phyloP scores from a whole-genome alignment of 2,888 invertebrate genomes.

The Eilema depressum region DNA sequence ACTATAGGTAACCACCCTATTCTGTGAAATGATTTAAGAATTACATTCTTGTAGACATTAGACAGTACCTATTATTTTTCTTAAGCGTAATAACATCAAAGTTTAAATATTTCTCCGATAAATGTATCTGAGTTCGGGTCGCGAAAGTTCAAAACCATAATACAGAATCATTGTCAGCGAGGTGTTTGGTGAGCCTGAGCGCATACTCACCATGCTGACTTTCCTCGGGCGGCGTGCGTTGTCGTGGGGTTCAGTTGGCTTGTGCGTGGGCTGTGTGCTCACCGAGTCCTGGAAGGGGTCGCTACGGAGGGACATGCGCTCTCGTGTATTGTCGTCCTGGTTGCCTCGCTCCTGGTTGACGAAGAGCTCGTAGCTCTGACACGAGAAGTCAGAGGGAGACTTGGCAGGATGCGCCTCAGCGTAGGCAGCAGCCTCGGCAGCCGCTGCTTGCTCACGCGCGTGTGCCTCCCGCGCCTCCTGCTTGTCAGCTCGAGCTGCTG shows the following conservation, averaged over 20 bases:
- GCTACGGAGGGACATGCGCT: conserved; percentile 96
- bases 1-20: background rate
- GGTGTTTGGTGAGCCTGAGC: conserved; percentile 62
- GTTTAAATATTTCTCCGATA: background rate
- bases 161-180: conserved; percentile 76
- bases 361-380: conserved; percentile 96
- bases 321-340: conserved; percentile 95
- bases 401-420: conserved; percentile 91
- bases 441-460: conserved; percentile 88
- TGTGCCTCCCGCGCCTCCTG: conserved; percentile 87
- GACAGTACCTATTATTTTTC: background rate
- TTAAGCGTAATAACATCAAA: background rate
- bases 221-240: conserved; percentile 89
- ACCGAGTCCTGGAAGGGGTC: conserved; percentile 95
- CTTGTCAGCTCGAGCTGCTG: conserved; percentile 89
- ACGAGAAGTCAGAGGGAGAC: conserved; percentile 96
- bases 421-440: conserved; percentile 89
- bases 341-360: conserved; percentile 95
- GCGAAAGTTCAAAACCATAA: conserved; percentile 21
- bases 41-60: background rate
- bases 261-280: conserved; percentile 92
- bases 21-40: background rate
- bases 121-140: background rate
- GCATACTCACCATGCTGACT: conserved; percentile 96
- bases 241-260: conserved; percentile 87